phyloP scores from a whole-genome alignment of 2,888 invertebrate genomes.

The Entomobrya multifasciata region DNA sequence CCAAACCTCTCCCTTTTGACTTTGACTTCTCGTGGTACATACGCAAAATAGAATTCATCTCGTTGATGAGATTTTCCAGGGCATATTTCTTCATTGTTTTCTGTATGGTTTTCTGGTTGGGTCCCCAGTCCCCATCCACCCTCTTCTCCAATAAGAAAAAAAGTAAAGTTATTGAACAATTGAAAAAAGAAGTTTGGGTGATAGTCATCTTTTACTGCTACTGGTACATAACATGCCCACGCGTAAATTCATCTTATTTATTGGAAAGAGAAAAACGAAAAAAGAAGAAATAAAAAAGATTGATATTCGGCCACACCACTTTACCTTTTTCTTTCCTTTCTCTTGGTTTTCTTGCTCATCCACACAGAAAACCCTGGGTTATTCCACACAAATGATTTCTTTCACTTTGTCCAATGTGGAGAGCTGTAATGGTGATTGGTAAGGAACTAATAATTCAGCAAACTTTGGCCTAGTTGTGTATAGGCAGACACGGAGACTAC shows the following conservation, averaged over 20 bases:
- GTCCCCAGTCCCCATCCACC: neutral
- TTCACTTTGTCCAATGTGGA: neutral
- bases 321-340: conserved; percentile 9
- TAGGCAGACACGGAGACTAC: too few relatives aligned
- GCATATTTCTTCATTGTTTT: conserved; percentile 69
- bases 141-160: neutral
- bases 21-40: neutral
- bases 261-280: conserved; percentile 10
- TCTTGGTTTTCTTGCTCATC: conserved; percentile 46
- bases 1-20: neutral
- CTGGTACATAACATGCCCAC: neutral
- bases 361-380: conserved; percentile 53
- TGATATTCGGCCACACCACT: conserved; percentile 26
- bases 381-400: conserved; percentile 56
- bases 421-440: conserved; percentile 31
- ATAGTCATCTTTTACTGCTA: neutral
- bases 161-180: conserved; percentile 24
- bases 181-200: neutral
- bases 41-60: conserved; percentile 57
- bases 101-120: conserved; percentile 36
- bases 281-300: conserved; percentile 59
- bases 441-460: neutral
- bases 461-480: conserved; percentile 24
- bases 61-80: conserved; percentile 58
- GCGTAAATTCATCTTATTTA: conserved; percentile 24